These are phyloP conservation scores for Papilio elwesi DNA, from an alignment of 2,888 invertebrate species.

Conservation along the genomic window DNA sequence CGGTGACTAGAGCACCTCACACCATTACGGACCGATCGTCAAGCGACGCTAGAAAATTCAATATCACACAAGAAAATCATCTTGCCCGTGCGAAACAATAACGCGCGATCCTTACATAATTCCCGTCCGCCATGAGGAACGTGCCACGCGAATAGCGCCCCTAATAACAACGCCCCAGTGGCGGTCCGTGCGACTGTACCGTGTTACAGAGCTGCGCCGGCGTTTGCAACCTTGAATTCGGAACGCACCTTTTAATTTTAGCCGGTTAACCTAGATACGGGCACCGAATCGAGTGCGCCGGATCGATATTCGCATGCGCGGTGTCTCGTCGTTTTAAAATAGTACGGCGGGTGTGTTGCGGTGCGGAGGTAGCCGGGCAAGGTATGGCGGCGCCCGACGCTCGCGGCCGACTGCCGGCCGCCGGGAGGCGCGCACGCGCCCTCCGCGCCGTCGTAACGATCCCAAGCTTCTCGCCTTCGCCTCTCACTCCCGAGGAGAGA, in stretches of 20 bases:
- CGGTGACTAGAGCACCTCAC: conserved; percentile 42
- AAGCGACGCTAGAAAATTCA: conserved; percentile 38
- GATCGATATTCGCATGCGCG: conserved; percentile 80
- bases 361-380: conserved; percentile 56
- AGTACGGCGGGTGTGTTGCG: conserved; percentile 64
- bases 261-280: conserved; percentile 83
- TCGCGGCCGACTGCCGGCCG: conserved; percentile 63
- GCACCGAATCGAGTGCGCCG: conserved; percentile 71
- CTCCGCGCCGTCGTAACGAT: conserved; percentile 49
- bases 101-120: conserved; percentile 79
- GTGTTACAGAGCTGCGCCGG: conserved; percentile 79
- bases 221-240: conserved; percentile 80
- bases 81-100: conserved; percentile 67
- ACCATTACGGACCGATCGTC: conserved; percentile 34
- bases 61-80: conserved; percentile 51
- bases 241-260: conserved; percentile 83
- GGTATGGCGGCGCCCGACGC: conserved; percentile 55
- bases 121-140: conserved; percentile 71
- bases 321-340: conserved; percentile 65
- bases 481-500: conserved; percentile 29
- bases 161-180: conserved; percentile 64
- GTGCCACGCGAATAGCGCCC: conserved; percentile 68
- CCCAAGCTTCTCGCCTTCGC: conserved; percentile 36
- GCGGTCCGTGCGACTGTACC: conserved; percentile 69
- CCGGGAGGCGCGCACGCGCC: conserved; percentile 52